Base-by-base conservation (phyloP, 2,113 vertebrate genomes). In the Pterocles orientalis region DNA sequence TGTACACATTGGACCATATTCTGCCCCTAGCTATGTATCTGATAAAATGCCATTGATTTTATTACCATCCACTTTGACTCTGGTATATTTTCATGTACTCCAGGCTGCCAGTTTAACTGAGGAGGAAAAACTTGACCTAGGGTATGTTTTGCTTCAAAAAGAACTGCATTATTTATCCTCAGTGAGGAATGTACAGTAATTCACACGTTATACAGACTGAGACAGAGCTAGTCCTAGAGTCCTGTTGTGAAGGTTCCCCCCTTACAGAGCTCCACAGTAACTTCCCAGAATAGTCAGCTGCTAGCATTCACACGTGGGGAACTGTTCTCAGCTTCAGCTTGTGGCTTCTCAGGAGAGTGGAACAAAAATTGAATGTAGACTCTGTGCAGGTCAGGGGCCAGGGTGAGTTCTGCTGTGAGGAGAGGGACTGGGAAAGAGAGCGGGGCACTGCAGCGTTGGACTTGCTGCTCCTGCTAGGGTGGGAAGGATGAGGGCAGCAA, bases 101-200 rank as follows among this genome's bases (percentile, higher is more conserved):
- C 33, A 90, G 80, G 60, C 86, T 95, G 77, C 53, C 80, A 82
- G 86, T 65, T 45, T 71, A 92, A 89, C 69, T 76, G 34, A 71
- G 64, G 21, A 91, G 53, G 69, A 61, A 90, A 70, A 86, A 53
- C 48, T 60, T 88, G 79, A 94, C 53, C 77, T 57, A 68, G 58
- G 39, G 48, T 75, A 19, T 78, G 56, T 68, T 94, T 88, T 91
- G 18, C 65, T 84, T 88, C 72, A 82, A 61, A 78, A 98, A 98
- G 97, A 98, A 97, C 97, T 98, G 83, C 31, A n/a, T 78, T 88
- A 76, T 93, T 95, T 93, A 84, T 80, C 41, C 65, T 82, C 34
- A 26, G 43, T n/a, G 64, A 90, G 48, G 60, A 61, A 91, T 81
- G 45, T 33, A 12, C 41, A 80, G 75, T 56, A 70, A 88, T 75